Evolutionary conservation across 2,888 invertebrate species (phyloP), one percentile per base, ranked within the genome.

Genomic region (Iselma pallidipennis): DNA sequence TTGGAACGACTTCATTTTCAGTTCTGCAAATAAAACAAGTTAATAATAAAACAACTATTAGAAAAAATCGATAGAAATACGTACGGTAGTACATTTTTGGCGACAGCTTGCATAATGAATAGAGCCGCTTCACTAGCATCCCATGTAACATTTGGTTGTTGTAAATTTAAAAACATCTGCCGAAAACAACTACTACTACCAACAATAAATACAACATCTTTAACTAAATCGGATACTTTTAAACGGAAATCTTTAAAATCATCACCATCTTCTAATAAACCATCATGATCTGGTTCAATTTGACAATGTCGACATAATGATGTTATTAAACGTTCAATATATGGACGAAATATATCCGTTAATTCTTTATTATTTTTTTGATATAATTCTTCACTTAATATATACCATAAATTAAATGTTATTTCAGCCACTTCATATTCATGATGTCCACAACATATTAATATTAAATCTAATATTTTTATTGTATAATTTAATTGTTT

Each of bases 321-420:
- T 55, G 91, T 89, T 6, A 98, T 90, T n/a, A 98, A 83, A 72
- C 96, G 85, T 81, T 96, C 94, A 59, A 98, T 89, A 78, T 96
- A 94, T 0, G 97, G 96, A 76, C 91, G 89, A 81, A 98, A 98
- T 31, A 91, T 83, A 51, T 87, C 86, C 1, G 92, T 94, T n/a
- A 95, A 79, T 0, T 89, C 86, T 71, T 92, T 90, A 74, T 89
- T 90, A 78, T 96, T 92, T 68, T 90, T 89, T 73, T 94, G 91
- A 80, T 97, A 98, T 4, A 99, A 84, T 74, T 93, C 91, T 82
- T 99, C 98, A 4, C 98, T 96, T 31, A 99, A 82, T 25, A 94
- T 88, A 59, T 96, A 98, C 99, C 99, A 99, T 61, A 98, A 86
- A 81, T 95, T 94, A 80, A 98, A 99, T 1, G 98, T 96, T 70